Conservation (phyloP, 2,797 vertebrate species). For the Silurus aristotelis region DNA sequence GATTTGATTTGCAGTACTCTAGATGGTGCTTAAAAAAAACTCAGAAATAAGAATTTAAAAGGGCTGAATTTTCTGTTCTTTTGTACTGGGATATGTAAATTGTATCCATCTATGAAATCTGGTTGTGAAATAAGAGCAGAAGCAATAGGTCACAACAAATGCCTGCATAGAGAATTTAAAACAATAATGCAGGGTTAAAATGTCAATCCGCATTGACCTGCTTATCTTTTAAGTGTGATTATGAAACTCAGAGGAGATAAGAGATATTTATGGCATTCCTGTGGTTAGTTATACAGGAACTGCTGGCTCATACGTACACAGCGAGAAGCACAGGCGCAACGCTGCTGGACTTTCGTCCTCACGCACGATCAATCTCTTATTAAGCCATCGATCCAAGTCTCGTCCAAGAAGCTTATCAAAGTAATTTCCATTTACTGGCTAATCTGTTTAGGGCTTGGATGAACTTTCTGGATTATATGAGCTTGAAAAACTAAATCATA, state of each 20-base stretch:
- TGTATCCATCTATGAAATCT: not conserved
- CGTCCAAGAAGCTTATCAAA: conserved; percentile 16
- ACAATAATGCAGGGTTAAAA: not conserved
- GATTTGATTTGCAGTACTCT: not conserved
- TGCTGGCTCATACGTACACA: not conserved
- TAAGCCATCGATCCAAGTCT: conserved; percentile 6
- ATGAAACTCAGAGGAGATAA: not conserved
- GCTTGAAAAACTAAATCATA: not conserved
- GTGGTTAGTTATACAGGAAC: not conserved
- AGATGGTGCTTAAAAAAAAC: not conserved
- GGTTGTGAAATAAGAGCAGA: not conserved
- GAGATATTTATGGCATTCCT: not conserved
- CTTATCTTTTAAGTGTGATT: not conserved
- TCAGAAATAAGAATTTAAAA: not conserved
- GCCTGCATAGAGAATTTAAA: not conserved
- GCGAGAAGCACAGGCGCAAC: not conserved
- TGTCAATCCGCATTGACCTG: not conserved
- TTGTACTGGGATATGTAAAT: not conserved
- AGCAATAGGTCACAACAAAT: not conserved
- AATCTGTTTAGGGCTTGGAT: conserved; percentile 17
- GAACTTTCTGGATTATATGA: conserved; percentile 8
- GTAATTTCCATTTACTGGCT: conserved; percentile 17
- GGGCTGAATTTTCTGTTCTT: not conserved
- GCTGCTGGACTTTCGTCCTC: not conserved
- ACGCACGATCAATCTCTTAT: conserved; percentile 1